These are phyloP conservation scores for Samia ricini DNA, from an alignment of 1,140 invertebrate genomes.

Conservation along the genomic window DNA sequence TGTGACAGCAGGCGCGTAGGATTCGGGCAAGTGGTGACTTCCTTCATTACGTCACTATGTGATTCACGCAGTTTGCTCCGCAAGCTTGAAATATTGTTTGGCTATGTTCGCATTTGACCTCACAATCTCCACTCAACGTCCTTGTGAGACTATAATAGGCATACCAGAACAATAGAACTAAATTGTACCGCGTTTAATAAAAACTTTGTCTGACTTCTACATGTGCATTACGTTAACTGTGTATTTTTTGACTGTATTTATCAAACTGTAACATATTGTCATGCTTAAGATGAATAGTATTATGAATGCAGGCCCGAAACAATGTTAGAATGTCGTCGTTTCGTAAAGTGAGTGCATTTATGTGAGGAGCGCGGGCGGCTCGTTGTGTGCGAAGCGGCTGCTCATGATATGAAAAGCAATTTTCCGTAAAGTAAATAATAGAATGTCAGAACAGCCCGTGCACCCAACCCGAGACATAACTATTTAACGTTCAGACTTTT, in stretches of 20 bases:
- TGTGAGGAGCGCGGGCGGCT: slow-evolving; percentile 49
- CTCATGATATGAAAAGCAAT: slow-evolving; percentile 70
- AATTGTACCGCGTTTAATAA: background rate
- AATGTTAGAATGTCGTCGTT: slow-evolving; percentile 66
- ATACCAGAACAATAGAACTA: slow-evolving; percentile 13
- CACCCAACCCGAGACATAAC: slow-evolving; percentile 31
- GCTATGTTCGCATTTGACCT: slow-evolving; percentile 40
- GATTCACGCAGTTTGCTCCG: slow-evolving; percentile 49
- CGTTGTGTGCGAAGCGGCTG: slow-evolving; percentile 59
- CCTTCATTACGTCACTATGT: slow-evolving; percentile 65
- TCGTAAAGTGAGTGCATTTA: slow-evolving; percentile 58
- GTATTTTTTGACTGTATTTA: background rate
- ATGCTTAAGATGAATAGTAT: slow-evolving; percentile 13
- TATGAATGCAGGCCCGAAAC: slow-evolving; percentile 48
- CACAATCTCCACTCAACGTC: slow-evolving; percentile 22
- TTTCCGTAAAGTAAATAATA: slow-evolving; percentile 67
- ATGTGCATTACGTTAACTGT: background rate
- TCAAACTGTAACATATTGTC: background rate
- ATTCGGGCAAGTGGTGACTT: slow-evolving; percentile 61
- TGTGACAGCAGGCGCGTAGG: slow-evolving; percentile 47
- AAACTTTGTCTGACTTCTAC: background rate
- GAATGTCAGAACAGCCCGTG: slow-evolving; percentile 40
- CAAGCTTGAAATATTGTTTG: slow-evolving; percentile 22
- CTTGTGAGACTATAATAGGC: slow-evolving; percentile 24
- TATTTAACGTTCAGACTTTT: slow-evolving; percentile 13